Evolutionary conservation across 2,888 invertebrate genomes (phyloP), one percentile per base, ranked within the genome.

Genomic region (Anorthoa munda): DNA sequence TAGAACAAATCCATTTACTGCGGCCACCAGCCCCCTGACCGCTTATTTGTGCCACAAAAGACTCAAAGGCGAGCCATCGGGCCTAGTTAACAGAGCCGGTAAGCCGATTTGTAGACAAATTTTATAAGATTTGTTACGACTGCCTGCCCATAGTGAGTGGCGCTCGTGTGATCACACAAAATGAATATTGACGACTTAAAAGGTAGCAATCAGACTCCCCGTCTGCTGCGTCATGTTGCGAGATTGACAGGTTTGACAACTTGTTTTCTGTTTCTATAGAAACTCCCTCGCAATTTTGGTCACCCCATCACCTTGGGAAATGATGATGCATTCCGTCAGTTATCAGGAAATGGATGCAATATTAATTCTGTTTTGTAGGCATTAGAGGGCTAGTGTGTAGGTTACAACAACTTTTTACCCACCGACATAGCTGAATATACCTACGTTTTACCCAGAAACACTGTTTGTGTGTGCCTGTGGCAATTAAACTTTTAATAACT

Each of bases 1-100:
- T 85, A 87, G 74, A 81, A 87, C 86, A 89, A 91, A 92, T 91
- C 91, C 89, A 85, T 88, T 91, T 88, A 90, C 82, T 78, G 72
- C 76, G 75, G 74, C 83, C 83, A 77, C 50, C 81, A 63, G 79
- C 77, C 66, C 77, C 83, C 79, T 83, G 85, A 82, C 83, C 85
- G 84, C 83, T 84, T 86, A 80, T 72, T 85, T 77, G 83, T 72
- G 72, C 69, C 77, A 84, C 89, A 88, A 84, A 88, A 84, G 85
- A 86, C 78, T 78, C 86, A 87, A 84, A 87, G 80, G 77, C 77
- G 59, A 68, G 74, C 85, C 72, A 81, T 80, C 78, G 81, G 81
- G 72, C 85, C 75, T 74, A 82, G 77, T 77, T 87, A 87, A 82
- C 82, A 78, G 81, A 83, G 66, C 65, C 75, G 11, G 77, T 86